These are phyloP conservation scores for Mustelus asterias DNA, from an alignment of 2,113 vertebrate species.

Conservation along the genomic window DNA sequence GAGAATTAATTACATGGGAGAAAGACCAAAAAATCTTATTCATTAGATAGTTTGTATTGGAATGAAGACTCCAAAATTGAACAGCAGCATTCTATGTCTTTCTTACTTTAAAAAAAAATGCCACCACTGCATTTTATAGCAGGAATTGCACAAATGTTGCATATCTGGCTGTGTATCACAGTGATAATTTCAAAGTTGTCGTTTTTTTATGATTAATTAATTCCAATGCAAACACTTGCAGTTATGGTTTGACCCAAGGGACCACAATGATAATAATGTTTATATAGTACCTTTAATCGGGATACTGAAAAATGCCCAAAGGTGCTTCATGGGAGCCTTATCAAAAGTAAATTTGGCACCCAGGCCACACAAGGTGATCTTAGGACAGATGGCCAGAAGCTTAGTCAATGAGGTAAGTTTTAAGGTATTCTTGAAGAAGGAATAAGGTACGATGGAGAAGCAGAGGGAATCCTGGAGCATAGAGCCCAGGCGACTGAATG, in stretches of 20 bases:
- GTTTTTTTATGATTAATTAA: background rate
- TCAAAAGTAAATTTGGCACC: background rate
- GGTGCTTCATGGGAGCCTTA: background rate
- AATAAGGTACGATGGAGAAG: background rate
- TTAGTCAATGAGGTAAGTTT: background rate
- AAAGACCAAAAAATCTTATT: background rate
- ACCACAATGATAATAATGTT: background rate
- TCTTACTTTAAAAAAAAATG: background rate
- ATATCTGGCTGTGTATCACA: background rate
- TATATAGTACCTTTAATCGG: too few species aligned
- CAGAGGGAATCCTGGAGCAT: background rate
- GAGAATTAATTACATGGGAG: slow-evolving; percentile 9
- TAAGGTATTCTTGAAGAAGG: background rate
- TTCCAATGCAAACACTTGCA: background rate
- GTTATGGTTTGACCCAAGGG: background rate
- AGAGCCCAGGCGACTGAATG: background rate
- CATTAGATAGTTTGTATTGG: background rate
- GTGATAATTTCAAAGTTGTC: background rate
- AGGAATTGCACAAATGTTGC: background rate
- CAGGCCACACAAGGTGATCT: background rate
- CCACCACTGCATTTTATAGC: background rate
- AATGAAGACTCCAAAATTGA: background rate
- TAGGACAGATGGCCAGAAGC: background rate
- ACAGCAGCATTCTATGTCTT: background rate
- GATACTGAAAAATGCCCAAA: background rate